Base-by-base conservation (phyloP, 2,113 vertebrate genomes). In the Aegithalos caudatus region DNA sequence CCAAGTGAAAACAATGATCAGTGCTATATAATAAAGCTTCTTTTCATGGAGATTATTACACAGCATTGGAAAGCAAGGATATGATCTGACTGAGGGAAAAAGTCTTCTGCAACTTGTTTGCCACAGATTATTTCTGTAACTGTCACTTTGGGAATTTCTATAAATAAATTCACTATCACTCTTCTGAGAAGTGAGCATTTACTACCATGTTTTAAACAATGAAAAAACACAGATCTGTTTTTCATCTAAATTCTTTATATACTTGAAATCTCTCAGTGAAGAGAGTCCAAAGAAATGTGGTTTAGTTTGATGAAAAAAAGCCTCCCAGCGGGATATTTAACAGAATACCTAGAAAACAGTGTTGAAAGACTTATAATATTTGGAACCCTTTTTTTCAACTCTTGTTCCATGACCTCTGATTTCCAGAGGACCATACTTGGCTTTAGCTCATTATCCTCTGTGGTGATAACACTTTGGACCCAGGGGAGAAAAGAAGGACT, bases 201-300 rank as follows among this genome's bases (percentile, higher is more conserved):
- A 97, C 90, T 95, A 88, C 76, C 71, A 90, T 67, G 86, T 90
- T 84, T 90, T 88, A 92, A 92, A 91, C 82, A 96, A 91, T 87
- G 80, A 96, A 92, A 95, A 94, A 95, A 88, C 74, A 86, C 67
- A 61, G 85, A 96, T 97, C 95, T 97, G 97, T 86, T 97, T 97
- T 96, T 97, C 81, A 97, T 96, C 92, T 94, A 95, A 96, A 96
- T 97, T 97, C 95, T 95, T 97, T 78, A 81, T 95, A 93, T 96
- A 87, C 86, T 95, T 95, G 88, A 95, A 96, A 89, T 92, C 77
- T 93, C 70, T 97, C 29, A 71, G 78, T 80, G 81, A 92, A 95
- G 60, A 88, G 91, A 97, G 79, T 96, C 94, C 82, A 97, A 96
- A 97, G 87, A 96, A 94, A 50, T 86, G 92, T 92, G 93, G 95